phyloP scores from a whole-genome alignment of 1,140 invertebrate species.

The Drosophila punjabiensis region DNA sequence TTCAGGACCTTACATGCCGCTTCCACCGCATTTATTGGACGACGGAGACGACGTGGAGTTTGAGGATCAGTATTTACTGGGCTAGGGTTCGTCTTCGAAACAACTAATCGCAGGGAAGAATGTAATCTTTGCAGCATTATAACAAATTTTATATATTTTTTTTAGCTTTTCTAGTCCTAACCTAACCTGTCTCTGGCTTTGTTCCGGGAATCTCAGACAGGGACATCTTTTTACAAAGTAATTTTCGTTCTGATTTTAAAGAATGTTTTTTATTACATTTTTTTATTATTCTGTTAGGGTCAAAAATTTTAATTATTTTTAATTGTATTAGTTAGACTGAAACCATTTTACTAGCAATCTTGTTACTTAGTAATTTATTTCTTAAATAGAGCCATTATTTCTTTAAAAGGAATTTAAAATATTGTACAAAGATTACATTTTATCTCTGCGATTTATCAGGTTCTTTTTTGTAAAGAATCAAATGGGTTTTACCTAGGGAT shows the following conservation, averaged over 20 bases:
- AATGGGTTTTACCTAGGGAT: neutral
- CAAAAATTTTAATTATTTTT: neutral
- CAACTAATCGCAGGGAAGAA: neutral
- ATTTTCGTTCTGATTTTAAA: neutral
- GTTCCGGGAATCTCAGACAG: neutral
- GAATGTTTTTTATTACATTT: neutral
- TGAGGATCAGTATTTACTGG: slow-evolving; percentile 71
- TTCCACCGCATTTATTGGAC: slow-evolving; percentile 70
- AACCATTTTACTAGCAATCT: neutral
- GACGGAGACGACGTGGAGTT: slow-evolving; percentile 58
- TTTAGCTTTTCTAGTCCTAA: neutral
- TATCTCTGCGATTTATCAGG: neutral
- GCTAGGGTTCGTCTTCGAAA: slow-evolving; percentile 32
- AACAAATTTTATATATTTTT: neutral
- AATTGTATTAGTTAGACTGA: neutral
- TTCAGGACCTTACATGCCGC: slow-evolving; percentile 61
- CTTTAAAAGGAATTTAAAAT: neutral
- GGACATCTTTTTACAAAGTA: neutral
- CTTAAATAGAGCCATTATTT: neutral
- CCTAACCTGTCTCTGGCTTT: neutral
- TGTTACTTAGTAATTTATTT: neutral
- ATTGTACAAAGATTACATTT: slow-evolving; percentile 1
- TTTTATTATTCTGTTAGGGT: neutral
- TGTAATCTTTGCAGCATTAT: slow-evolving; percentile 2
- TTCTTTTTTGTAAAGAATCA: neutral